Evolutionary conservation across 2,888 invertebrate species (phyloP), one percentile per base, ranked within the genome.

Genomic region (Andrena bicolor): DNA sequence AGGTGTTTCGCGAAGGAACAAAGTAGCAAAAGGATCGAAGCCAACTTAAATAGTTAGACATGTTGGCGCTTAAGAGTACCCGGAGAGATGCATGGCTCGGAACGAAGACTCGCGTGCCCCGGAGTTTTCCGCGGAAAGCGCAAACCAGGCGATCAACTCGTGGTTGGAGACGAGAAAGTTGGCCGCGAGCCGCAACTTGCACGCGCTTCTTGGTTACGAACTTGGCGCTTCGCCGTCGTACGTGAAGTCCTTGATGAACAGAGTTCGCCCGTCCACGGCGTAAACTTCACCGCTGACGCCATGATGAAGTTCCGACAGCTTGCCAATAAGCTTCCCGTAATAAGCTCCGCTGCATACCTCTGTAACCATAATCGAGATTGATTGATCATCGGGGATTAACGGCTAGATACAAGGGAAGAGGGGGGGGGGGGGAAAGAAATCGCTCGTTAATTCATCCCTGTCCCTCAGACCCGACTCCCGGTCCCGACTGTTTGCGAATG

Each of bases 201-300:
- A 26, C 51, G 28, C n/a, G 32, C 10, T 80, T 77, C 81, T 69
- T 48, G 70, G 41, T 61, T 79, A 92, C 94, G 93, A 76, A 98
- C 98, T 97, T 93, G 98, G 98, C 66, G 98, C 98, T 94, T 97
- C 97, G 77, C 98, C 98, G 91, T 98, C 98, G 94, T 98, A 98
- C 86, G 96, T 97, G 94, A 98, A 98, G 94, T 97, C 97, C 93
- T 97, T 96, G 89, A 98, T 95, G 94, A 97, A 97, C 77, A 98
- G 94, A 69, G 98, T 98, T 90, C 97, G 95, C 69, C 97, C 96
- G 94, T 98, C 98, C 0, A 98, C 97, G 5, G 98, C 98, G 94
- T 96, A 98, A 73, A 98, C 97, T 91, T 96, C 96, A 10, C 98
- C 98, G 86, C 96, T 96, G 89, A 98, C 97, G 88, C 96, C 97